Evolutionary conservation across 2,888 invertebrate genomes (phyloP).

Genomic region (Dolichopus griseipennis): DNA sequence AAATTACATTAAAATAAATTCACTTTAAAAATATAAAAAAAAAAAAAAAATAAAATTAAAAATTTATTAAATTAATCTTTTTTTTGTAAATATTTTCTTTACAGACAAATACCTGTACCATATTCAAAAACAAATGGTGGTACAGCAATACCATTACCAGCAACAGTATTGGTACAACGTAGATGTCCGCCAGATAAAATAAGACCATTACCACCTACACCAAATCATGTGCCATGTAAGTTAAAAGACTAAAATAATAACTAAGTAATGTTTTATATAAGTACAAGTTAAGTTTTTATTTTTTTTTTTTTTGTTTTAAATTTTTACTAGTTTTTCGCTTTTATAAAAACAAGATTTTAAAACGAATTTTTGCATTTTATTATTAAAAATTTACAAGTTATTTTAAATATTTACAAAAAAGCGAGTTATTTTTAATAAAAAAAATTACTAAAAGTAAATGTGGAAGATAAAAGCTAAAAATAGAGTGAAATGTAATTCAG

Average conservation of each 20-base stretch:
- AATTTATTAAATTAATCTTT: conserved; percentile 10
- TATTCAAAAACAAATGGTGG: conserved; percentile 51
- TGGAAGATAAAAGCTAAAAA: too few species aligned
- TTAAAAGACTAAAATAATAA: conserved; percentile 17
- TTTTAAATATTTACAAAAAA: too few species aligned
- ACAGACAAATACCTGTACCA: conserved; percentile 60
- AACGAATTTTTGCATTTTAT: too few species aligned
- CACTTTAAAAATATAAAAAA: background rate
- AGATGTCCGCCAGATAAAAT: conserved; percentile 72
- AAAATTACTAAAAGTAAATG: too few species aligned
- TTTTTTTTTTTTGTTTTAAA: too few species aligned
- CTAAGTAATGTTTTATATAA: background rate
- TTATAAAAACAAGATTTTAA: too few species aligned
- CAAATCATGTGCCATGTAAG: conserved; percentile 47
- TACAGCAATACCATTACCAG: conserved; percentile 71
- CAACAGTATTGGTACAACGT: conserved; percentile 65
- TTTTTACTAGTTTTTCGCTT: too few species aligned
- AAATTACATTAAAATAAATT: too few species aligned
- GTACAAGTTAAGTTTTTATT: too few species aligned
- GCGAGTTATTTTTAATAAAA: too few species aligned
- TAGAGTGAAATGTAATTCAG: too few species aligned
- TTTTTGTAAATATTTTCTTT: conserved; percentile 31
- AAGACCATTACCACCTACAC: conserved; percentile 63
- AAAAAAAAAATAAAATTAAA: background rate
- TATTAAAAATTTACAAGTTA: too few species aligned